These are phyloP conservation scores for Asteroscopus sphinx DNA, from an alignment of 2,888 invertebrate species.

Conservation along the genomic window DNA sequence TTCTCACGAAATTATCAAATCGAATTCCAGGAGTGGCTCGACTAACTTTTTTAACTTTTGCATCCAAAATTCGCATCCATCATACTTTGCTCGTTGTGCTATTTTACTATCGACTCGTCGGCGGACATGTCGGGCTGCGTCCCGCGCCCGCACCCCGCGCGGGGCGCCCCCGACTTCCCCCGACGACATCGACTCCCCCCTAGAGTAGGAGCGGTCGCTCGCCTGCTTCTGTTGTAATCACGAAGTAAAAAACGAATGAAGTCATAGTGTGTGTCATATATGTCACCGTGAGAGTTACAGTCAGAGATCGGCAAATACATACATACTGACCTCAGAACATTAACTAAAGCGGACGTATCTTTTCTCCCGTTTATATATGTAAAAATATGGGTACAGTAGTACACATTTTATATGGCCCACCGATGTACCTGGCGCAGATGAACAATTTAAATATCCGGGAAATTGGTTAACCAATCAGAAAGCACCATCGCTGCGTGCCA, in stretches of 20 bases:
- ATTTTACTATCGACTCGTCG: slow-evolving; percentile 75
- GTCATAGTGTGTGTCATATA: background rate
- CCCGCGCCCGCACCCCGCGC: slow-evolving; percentile 84
- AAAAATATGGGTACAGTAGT: no score
- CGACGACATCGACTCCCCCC: slow-evolving; percentile 68
- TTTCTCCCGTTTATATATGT: background rate
- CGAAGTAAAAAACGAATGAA: slow-evolving; percentile 11
- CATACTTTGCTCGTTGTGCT: slow-evolving; percentile 87
- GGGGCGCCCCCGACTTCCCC: slow-evolving; percentile 64
- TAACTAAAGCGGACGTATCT: background rate
- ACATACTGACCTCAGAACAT: no score
- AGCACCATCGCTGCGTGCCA: no score
- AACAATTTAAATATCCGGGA: no score
- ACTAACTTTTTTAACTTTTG: slow-evolving; percentile 77
- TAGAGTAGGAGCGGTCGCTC: slow-evolving; percentile 56
- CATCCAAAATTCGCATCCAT: slow-evolving; percentile 64
- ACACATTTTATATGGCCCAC: no score
- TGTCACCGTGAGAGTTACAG: background rate
- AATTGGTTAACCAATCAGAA: no score
- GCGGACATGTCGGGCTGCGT: slow-evolving; percentile 63
- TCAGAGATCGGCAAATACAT: background rate
- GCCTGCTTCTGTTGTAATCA: slow-evolving; percentile 10
- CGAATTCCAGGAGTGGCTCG: slow-evolving; percentile 85
- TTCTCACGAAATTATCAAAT: slow-evolving; percentile 36
- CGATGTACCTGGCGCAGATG: no score